Evolutionary conservation across 2,113 vertebrate genomes (phyloP).

Genomic region (Anguilla japonica): DNA sequence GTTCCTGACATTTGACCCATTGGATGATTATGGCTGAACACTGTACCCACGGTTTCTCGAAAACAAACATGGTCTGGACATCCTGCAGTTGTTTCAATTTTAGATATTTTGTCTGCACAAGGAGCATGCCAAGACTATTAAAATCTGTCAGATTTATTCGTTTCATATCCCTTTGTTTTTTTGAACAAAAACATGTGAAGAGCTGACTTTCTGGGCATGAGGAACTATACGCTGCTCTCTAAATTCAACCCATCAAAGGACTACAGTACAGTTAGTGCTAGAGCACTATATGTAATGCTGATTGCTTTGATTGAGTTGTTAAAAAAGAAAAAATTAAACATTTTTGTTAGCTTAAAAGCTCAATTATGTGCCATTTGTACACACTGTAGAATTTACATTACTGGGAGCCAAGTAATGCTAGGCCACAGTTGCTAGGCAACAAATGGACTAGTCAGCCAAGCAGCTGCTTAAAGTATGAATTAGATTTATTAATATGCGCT

Average conservation of each 20-base stretch:
- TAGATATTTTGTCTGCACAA: neutral
- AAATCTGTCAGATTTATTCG: neutral
- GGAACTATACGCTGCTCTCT: too few relatives aligned
- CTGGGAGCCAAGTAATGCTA: too few relatives aligned
- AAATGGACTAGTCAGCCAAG: neutral
- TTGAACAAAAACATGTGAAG: neutral
- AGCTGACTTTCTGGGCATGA: too few relatives aligned
- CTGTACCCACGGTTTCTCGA: neutral
- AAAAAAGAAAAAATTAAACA: too few relatives aligned
- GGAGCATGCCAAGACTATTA: neutral
- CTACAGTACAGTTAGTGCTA: too few relatives aligned
- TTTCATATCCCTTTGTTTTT: neutral
- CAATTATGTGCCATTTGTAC: too few relatives aligned
- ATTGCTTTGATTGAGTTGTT: too few relatives aligned
- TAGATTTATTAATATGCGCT: neutral
- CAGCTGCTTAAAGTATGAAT: neutral
- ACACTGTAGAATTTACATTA: too few relatives aligned
- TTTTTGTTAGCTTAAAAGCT: too few relatives aligned
- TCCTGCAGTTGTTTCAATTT: neutral
- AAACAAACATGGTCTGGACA: neutral
- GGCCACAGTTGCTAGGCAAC: neutral
- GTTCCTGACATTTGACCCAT: neutral
- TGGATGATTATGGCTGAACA: neutral
- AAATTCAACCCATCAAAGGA: too few relatives aligned
- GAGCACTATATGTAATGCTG: too few relatives aligned